Percentiles rank a stretch among this genome's conserved stretches.
Conservation (phyloP, 2,797 vertebrate genomes). For the Lycodopsis pacificus region DNA sequence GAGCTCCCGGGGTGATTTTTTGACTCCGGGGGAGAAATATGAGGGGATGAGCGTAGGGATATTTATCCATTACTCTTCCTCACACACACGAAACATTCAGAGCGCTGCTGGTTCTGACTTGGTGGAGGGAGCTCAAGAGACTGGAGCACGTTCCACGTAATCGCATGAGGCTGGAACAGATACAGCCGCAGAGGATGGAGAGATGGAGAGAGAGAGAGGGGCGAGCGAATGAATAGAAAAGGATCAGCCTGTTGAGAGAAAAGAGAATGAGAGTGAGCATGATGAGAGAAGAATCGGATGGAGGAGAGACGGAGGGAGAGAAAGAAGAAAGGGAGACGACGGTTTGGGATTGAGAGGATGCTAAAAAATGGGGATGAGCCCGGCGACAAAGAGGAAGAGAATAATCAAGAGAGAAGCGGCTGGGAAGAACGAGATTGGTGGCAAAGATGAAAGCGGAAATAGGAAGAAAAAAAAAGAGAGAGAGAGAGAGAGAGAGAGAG, state of each 20-base stretch:
- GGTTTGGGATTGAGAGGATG: conserved; percentile 55
- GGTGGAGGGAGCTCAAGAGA: conserved; percentile 50
- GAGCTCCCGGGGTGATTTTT: conserved; percentile 61
- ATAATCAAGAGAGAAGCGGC: conserved; percentile 49
- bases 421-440: conserved; percentile 40
- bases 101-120: conserved; percentile 34
- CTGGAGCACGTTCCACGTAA: conserved; percentile 69
- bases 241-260: conserved; percentile 62
- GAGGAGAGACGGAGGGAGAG: conserved; percentile 8
- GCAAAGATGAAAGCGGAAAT: neutral
- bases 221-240: conserved; percentile 37
- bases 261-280: conserved; percentile 44
- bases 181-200: conserved; percentile 55
- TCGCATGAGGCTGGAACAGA: conserved; percentile 74
- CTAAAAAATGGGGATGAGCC: conserved; percentile 57
- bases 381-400: conserved; percentile 52
- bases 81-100: conserved; percentile 12
- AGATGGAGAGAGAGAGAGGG: neutral
- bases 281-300: conserved; percentile 12
- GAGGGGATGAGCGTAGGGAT: conserved; percentile 51
- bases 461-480: neutral
- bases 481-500: no score
- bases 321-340: conserved; percentile 25
- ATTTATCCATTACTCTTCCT: conserved; percentile 55
- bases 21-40: conserved; percentile 40